A percentile compares a stretch with the other conserved stretches of the same genome.
These are phyloP conservation scores for Rhyacophila evoluta DNA, from an alignment of 2,888 invertebrate genomes.

Conservation along the genomic window DNA sequence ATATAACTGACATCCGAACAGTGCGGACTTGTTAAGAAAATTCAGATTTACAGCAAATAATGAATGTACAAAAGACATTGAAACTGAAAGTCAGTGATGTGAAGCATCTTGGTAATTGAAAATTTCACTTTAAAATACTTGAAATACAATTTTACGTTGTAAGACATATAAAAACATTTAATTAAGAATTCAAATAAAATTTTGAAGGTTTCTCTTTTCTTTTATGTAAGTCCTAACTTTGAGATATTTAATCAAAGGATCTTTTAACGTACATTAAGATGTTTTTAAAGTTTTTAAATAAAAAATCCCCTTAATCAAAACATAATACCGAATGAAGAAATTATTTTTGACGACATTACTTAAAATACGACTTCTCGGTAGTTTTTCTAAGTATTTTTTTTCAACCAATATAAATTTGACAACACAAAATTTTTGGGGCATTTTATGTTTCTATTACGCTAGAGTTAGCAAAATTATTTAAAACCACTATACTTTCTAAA, in stretches of 20 bases:
- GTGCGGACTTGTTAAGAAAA: constrained; percentile 19
- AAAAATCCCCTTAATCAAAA: neutral
- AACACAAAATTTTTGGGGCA: no score
- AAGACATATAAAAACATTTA: constrained; percentile 16
- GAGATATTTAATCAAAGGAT: neutral
- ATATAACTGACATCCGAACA: constrained; percentile 35
- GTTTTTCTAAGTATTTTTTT: no score
- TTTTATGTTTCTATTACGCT: no score
- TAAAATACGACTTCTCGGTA: no score
- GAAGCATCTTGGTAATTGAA: constrained; percentile 27
- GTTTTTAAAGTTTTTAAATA: neutral
- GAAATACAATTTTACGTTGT: constrained; percentile 22
- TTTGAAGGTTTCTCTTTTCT: neutral
- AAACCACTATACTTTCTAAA: no score
- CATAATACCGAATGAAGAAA: neutral
- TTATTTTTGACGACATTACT: no score
- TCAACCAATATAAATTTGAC: no score
- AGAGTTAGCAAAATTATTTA: no score
- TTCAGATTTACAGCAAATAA: constrained; percentile 31
- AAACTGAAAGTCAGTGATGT: constrained; percentile 13
- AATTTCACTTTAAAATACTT: constrained; percentile 28
- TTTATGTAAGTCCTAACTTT: neutral
- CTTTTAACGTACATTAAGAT: neutral
- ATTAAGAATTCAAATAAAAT: constrained; percentile 3
- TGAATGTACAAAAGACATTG: constrained; percentile 21